phyloP scores from a whole-genome alignment of 2,888 invertebrate genomes.

The Argynnis bischoffii region DNA sequence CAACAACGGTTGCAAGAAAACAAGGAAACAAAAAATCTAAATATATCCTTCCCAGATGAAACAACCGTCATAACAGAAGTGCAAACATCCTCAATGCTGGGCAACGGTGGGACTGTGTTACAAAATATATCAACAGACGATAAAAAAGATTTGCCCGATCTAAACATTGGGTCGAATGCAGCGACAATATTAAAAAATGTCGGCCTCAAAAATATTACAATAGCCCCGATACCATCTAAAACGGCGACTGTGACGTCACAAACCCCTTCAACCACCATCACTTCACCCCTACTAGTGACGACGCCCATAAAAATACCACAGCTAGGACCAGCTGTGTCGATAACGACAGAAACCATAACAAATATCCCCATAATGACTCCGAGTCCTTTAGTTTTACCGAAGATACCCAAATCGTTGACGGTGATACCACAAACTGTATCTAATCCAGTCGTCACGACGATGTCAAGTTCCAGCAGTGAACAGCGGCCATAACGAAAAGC shows the following conservation, averaged over 20 bases:
- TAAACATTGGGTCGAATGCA: slow-evolving; percentile 63
- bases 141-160: slow-evolving; percentile 52
- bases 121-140: slow-evolving; percentile 57
- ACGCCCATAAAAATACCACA: slow-evolving; percentile 64
- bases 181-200: slow-evolving; percentile 76
- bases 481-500: slow-evolving; percentile 71
- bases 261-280: slow-evolving; percentile 51
- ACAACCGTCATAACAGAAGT: slow-evolving; percentile 66
- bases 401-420: slow-evolving; percentile 91
- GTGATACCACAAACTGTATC: slow-evolving; percentile 86
- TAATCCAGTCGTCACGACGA: slow-evolving; percentile 37
- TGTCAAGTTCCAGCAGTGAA: slow-evolving; percentile 37
- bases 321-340: slow-evolving; percentile 61
- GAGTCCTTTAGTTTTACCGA: slow-evolving; percentile 83
- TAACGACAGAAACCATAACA: slow-evolving; percentile 60
- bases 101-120: slow-evolving; percentile 67
- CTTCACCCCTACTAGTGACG: slow-evolving; percentile 59
- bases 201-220: slow-evolving; percentile 76
- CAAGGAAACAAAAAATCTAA: slow-evolving; percentile 49
- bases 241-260: slow-evolving; percentile 69
- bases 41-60: slow-evolving; percentile 46
- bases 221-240: slow-evolving; percentile 72
- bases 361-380: slow-evolving; percentile 53
- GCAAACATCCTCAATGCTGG: slow-evolving; percentile 64
- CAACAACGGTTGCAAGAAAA: slow-evolving; percentile 81